Conservation (phyloP, 2,113 vertebrate genomes). For the Gallinago undulata region DNA sequence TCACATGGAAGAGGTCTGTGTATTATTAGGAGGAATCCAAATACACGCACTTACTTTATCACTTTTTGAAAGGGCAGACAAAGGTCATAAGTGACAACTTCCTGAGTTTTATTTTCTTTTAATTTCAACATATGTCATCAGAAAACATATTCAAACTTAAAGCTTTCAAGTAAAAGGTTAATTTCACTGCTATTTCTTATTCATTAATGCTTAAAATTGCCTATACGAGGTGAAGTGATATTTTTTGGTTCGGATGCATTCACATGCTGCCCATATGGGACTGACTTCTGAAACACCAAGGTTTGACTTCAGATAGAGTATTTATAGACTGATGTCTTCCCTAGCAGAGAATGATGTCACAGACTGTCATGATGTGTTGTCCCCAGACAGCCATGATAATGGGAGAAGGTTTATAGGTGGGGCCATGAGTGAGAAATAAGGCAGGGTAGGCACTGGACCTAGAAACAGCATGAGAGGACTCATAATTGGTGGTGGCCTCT, state of each 20-base stretch:
- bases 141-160: background rate
- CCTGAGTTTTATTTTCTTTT: conserved; percentile 14
- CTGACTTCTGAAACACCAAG: background rate
- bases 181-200: background rate
- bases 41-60: conserved; percentile 34
- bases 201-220: background rate
- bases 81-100: conserved; percentile 46
- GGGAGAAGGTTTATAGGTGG: background rate
- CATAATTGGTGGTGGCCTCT: background rate
- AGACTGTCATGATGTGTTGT: rapidly evolving
- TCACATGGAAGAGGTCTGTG: background rate
- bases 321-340: background rate
- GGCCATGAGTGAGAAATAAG: background rate
- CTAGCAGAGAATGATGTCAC: background rate
- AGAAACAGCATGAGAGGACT: background rate
- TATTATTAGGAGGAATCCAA: conserved; percentile 13
- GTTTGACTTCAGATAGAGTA: background rate
- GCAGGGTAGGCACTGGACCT: background rate
- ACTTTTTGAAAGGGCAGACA: conserved; percentile 22
- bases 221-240: background rate
- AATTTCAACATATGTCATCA: background rate
- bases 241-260: background rate
- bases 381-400: background rate
- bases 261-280: background rate
- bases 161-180: background rate